Evolutionary conservation across 2,888 invertebrate species (phyloP).

Genomic region (Scaptomyza parva): DNA sequence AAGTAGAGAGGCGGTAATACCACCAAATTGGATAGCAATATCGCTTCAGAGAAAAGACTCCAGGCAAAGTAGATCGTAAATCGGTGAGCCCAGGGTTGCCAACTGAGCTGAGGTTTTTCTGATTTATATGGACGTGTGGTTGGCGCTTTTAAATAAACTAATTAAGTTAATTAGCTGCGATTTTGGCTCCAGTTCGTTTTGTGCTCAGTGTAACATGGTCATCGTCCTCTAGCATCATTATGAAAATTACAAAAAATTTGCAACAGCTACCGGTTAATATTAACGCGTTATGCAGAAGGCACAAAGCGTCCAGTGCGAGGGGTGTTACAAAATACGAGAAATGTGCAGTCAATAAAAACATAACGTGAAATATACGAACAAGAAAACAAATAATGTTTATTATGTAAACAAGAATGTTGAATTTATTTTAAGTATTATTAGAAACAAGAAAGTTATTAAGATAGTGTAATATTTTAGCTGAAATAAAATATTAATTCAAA

Average conservation of each 20-base stretch:
- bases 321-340: neutral
- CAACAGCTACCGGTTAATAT: slow-evolving; percentile 75
- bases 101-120: slow-evolving; percentile 38
- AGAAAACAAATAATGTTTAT: too few relatives aligned
- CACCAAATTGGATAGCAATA: slow-evolving; percentile 27
- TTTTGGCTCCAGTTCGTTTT: slow-evolving; percentile 49
- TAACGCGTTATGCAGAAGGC: slow-evolving; percentile 74
- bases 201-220: slow-evolving; percentile 16
- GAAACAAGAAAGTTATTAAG: too few relatives aligned
- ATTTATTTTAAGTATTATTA: too few relatives aligned
- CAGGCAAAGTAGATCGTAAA: slow-evolving; percentile 48
- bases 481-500: neutral
- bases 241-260: slow-evolving; percentile 68
- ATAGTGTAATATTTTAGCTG: neutral
- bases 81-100: slow-evolving; percentile 24
- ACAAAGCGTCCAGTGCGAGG: slow-evolving; percentile 33
- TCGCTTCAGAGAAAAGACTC: slow-evolving; percentile 6
- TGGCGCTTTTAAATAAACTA: slow-evolving; percentile 66
- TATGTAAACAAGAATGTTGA: too few relatives aligned
- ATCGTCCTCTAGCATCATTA: slow-evolving; percentile 60
- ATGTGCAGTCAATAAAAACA: too few relatives aligned
- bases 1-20: slow-evolving; percentile 3
- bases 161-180: slow-evolving; percentile 77
- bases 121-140: slow-evolving; percentile 50
- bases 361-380: too few relatives aligned